Evolutionary conservation across 2,113 vertebrate species (phyloP), one percentile per base, ranked within the genome.

Genomic region (Sorex araneus): DNA sequence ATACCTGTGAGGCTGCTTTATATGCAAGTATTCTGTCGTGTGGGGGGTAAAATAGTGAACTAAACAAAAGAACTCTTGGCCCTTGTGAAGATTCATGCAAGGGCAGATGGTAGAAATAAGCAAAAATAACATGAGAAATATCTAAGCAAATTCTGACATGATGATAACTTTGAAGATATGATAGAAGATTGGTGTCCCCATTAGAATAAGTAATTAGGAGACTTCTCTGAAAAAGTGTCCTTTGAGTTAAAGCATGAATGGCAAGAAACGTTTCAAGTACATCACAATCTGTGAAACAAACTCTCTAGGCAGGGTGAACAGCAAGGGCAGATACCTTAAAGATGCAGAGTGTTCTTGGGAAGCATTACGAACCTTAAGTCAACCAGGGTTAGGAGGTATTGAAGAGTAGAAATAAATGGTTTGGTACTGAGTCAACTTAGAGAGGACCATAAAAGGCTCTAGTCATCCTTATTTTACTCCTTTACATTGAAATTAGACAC

Each of bases 51-150:
- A 85, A 82, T 40, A 13, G 4, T 45, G 23, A 81, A 50, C 7
- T 82, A 43, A 25, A 87, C 15, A 47, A 4, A 70, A 74, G 16
- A 6, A 30, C 6, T 87, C 32, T 47, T 47, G 43, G 15, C 1
- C 66, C 0, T 83, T 34, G 8, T 50, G 28, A 1, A 90, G 40
- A 2, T 82, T 63, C 60, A 87, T 40, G 18, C 1, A 63, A 76
- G n/a, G 28, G 28, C 8, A 6, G 2, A 66, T 16, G 83, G 40
- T 88, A 8, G 60, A 75, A 28, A 90, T 11, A 7, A 67, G 47
- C 19, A 86, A 11, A 81, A 79, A 47, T 54, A 13, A 50, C 74
- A 71, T 28, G 30, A 94, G 18, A 92, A 64, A 50, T 63, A 70
- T 0, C 1, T 76, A 69, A 74, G 34, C 47, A 66, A 45, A 67